A percentile compares a stretch with the other conserved stretches of the same genome.
phyloP scores from a whole-genome alignment of 2,113 vertebrate genomes.

The Alethe diademata region DNA sequence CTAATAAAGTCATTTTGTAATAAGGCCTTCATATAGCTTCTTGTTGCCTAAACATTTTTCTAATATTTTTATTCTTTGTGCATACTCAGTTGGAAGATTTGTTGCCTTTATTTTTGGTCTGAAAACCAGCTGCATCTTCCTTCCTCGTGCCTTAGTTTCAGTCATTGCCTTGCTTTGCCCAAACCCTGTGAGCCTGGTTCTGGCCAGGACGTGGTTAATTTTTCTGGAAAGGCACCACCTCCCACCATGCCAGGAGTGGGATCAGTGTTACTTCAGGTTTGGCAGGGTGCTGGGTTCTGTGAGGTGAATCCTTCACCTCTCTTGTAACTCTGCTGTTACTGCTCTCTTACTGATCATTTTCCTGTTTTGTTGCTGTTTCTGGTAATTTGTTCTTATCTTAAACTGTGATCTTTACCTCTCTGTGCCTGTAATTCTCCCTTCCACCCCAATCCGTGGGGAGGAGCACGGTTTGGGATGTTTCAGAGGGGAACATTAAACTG shows the following conservation, averaged over 20 bases:
- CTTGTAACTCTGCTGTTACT: background rate
- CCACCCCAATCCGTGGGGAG: background rate
- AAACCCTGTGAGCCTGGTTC: background rate
- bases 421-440: background rate
- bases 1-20: background rate
- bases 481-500: background rate
- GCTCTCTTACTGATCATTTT: background rate
- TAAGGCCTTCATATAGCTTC: background rate
- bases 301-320: rapidly evolving
- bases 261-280: background rate
- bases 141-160: background rate
- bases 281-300: too few species aligned
- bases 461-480: background rate
- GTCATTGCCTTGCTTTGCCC: background rate
- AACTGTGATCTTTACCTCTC: background rate
- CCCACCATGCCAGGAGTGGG: rapidly evolving
- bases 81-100: background rate
- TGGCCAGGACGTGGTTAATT: background rate
- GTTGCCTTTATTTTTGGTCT: background rate
- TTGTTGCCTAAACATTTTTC: background rate
- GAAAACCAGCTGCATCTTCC: background rate
- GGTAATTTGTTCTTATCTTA: background rate
- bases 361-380: background rate
- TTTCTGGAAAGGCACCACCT: background rate
- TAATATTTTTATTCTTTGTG: background rate